phyloP scores from a whole-genome alignment of 2,113 vertebrate genomes.

The Xenopus laevis region DNA sequence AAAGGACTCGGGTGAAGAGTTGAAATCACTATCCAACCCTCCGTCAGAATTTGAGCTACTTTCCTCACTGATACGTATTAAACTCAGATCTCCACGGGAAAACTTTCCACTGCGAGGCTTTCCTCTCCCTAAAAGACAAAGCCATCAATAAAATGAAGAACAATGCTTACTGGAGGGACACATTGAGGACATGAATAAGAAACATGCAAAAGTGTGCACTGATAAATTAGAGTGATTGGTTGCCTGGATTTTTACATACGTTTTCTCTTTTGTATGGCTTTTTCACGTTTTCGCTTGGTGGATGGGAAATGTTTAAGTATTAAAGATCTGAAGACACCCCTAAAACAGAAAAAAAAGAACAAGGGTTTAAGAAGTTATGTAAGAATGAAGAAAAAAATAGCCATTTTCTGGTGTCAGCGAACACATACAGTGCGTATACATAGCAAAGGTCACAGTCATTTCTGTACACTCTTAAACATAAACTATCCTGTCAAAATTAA shows the following conservation, averaged over 20 bases:
- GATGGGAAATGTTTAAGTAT: constrained; percentile 96
- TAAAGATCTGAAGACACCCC: constrained; percentile 94
- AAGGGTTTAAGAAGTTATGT: neutral
- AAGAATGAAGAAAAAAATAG: no score
- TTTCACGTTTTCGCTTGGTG: constrained; percentile 87
- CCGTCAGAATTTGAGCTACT: constrained; percentile 82
- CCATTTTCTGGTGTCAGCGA: no score
- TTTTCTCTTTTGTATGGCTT: constrained; percentile 83
- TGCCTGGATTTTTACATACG: constrained; percentile 65
- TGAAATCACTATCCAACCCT: constrained; percentile 87
- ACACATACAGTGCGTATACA: no score
- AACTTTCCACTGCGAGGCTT: constrained; percentile 73
- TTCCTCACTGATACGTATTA: constrained; percentile 84
- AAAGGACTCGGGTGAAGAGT: constrained; percentile 90
- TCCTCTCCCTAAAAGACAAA: constrained; percentile 67
- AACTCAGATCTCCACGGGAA: constrained; percentile 64
- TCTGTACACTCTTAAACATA: no score
- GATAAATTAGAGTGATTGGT: no score
- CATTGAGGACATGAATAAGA: neutral
- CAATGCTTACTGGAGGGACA: neutral
- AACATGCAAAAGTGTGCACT: no score
- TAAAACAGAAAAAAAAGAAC: constrained; percentile 52
- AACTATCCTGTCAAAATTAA: no score
- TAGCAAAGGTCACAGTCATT: no score
- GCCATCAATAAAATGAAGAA: neutral